These are phyloP conservation scores for Sylvia atricapilla DNA, from an alignment of 2,113 vertebrate species.

Conservation along the genomic window DNA sequence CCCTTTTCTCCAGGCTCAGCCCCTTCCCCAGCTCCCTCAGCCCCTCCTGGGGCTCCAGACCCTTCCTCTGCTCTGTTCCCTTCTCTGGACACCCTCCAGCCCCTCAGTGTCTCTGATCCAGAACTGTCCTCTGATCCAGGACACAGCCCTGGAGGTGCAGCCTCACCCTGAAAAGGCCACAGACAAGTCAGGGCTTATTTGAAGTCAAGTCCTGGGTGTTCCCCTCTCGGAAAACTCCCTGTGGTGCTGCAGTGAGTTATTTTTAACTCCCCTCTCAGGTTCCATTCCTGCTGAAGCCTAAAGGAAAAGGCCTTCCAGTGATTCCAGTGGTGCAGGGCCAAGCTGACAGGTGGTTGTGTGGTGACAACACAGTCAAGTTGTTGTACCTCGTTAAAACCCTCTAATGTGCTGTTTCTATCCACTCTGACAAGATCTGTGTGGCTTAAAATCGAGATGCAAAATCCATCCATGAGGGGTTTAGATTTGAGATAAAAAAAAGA, in stretches of 20 bases:
- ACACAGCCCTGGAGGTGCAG: too few species aligned
- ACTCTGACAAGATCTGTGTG: neutral
- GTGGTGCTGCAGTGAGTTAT: neutral
- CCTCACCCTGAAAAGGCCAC: fast-evolving
- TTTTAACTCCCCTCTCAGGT: neutral
- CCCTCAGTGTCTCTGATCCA: neutral
- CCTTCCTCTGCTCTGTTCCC: neutral
- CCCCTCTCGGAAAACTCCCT: too few species aligned
- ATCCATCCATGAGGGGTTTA: fast-evolving
- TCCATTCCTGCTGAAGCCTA: neutral
- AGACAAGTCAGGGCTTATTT: neutral
- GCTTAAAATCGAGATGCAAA: neutral
- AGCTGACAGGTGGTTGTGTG: fast-evolving
- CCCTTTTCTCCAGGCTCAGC: neutral
- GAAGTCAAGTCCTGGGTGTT: fast-evolving
- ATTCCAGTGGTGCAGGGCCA: neutral
- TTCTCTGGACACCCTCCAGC: fast-evolving
- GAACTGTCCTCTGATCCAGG: neutral
- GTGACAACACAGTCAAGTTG: neutral
- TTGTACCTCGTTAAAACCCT: neutral
- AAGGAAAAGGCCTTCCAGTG: neutral
- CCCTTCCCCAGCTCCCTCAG: neutral
- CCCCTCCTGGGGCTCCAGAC: fast-evolving
- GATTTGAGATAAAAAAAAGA: neutral
- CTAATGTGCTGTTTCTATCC: neutral